phyloP scores from a whole-genome alignment of 2,797 vertebrate species.

The Hoplostethus mediterraneus region DNA sequence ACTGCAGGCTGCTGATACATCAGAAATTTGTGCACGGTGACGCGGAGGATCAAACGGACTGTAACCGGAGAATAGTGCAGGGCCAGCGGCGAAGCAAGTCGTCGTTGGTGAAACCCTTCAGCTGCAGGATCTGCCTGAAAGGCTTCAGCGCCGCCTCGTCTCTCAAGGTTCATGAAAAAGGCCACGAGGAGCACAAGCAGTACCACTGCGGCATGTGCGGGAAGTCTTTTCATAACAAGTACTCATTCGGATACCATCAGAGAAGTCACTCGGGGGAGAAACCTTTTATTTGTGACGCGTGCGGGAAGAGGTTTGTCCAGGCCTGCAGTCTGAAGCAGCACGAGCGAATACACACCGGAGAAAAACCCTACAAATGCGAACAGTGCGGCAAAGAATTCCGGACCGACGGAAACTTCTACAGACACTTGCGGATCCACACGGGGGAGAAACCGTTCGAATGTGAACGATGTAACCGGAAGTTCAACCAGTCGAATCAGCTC shows the following conservation, averaged over 20 bases:
- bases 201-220: conserved; percentile 80
- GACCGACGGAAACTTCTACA: conserved; percentile 79
- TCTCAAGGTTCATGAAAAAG: conserved; percentile 77
- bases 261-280: conserved; percentile 81
- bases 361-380: conserved; percentile 84
- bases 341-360: conserved; percentile 81
- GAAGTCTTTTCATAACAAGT: conserved; percentile 82
- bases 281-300: conserved; percentile 78
- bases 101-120: conserved; percentile 68
- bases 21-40: conserved; percentile 78
- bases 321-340: conserved; percentile 77
- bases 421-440: conserved; percentile 81
- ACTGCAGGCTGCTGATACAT: conserved; percentile 81
- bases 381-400: conserved; percentile 82
- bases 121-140: conserved; percentile 75
- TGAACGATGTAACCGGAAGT: conserved; percentile 77
- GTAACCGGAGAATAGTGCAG: conserved; percentile 13
- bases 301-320: conserved; percentile 81
- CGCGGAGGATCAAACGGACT: conserved; percentile 27
- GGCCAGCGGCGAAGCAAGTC: conserved; percentile 49
- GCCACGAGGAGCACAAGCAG: conserved; percentile 83
- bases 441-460: conserved; percentile 82
- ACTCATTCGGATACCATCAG: conserved; percentile 80
- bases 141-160: conserved; percentile 72
- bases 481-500: conserved; percentile 84